A percentile compares a stretch with the other conserved stretches of the same genome.
These are phyloP conservation scores for Synanthedon tipuliformis DNA, from an alignment of 2,888 invertebrate genomes.

Conservation along the genomic window DNA sequence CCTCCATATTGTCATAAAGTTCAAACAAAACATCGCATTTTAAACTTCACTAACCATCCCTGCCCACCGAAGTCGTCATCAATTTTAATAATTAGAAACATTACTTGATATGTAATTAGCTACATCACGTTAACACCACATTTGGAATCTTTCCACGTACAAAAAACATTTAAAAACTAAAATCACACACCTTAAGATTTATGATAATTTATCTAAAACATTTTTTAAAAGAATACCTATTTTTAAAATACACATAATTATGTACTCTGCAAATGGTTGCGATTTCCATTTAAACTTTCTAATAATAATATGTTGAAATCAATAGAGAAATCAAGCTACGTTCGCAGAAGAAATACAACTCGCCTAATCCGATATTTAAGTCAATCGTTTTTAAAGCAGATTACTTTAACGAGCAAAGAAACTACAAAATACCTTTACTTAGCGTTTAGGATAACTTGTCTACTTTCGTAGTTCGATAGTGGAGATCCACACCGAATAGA, in stretches of 20 bases:
- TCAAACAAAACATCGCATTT: conserved; percentile 39
- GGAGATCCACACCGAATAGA: conserved; percentile 52
- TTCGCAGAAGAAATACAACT: conserved; percentile 7
- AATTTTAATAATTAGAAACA: conserved; percentile 45
- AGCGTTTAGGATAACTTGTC: neutral
- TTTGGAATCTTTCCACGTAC: conserved; percentile 67
- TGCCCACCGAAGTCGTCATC: conserved; percentile 16
- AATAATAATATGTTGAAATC: conserved; percentile 2
- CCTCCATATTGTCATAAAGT: conserved; percentile 56
- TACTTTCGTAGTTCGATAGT: conserved; percentile 13
- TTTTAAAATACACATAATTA: neutral
- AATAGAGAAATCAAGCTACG: conserved; percentile 10
- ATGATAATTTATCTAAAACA: conserved; percentile 13
- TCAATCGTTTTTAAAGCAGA: no score
- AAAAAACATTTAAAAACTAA: conserved; percentile 51
- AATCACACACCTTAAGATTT: conserved; percentile 57
- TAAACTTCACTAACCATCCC: conserved; percentile 48
- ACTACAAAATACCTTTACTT: conserved; percentile 9
- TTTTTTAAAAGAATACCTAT: neutral
- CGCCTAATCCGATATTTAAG: conserved; percentile 3
- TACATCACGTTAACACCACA: conserved; percentile 45
- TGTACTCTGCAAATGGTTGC: neutral
- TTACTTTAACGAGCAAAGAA: conserved; percentile 29
- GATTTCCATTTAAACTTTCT: conserved; percentile 6
- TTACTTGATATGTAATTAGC: conserved; percentile 67